Percentiles rank a stretch among this genome's conserved stretches.
phyloP scores from a whole-genome alignment of 2,888 invertebrate genomes.

The Nezara viridula region DNA sequence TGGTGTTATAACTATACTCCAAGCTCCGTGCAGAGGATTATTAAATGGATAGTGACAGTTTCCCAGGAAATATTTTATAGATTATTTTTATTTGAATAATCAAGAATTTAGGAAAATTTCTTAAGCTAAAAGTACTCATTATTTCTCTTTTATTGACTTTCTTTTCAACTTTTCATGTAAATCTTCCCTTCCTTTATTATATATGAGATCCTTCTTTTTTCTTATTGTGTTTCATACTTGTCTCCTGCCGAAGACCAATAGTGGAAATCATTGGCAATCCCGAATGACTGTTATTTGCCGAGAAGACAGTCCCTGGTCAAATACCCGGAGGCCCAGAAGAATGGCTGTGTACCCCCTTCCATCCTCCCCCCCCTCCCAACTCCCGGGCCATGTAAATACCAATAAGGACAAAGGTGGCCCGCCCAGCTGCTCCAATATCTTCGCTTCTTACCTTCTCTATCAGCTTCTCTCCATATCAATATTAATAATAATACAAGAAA shows the following conservation, averaged over 20 bases:
- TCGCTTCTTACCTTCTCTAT: not conserved
- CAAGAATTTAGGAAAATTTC: too few species aligned
- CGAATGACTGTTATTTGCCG: not conserved
- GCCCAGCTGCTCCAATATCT: not conserved
- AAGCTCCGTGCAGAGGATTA: too few species aligned
- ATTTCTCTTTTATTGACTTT: too few species aligned
- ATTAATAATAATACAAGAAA: not conserved
- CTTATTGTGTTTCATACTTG: not conserved
- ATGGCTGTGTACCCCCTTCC: not conserved
- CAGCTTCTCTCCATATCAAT: not conserved
- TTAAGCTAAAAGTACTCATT: too few species aligned
- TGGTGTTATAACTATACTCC: too few species aligned
- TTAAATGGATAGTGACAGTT: too few species aligned
- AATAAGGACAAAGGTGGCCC: conserved; percentile 4
- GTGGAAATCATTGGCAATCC: conserved; percentile 9
- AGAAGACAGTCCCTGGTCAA: not conserved
- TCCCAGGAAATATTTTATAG: too few species aligned
- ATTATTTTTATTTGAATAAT: too few species aligned
- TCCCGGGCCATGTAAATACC: conserved; percentile 29
- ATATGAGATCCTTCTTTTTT: not conserved
- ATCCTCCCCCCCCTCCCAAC: not conserved
- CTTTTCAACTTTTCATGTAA: too few species aligned
- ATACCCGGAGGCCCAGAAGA: not conserved
- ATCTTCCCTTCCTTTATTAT: too few species aligned
- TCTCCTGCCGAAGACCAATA: not conserved